Evolutionary conservation across 2,888 invertebrate genomes (phyloP), one percentile per base, ranked within the genome.

Genomic region (Brenthis daphne): DNA sequence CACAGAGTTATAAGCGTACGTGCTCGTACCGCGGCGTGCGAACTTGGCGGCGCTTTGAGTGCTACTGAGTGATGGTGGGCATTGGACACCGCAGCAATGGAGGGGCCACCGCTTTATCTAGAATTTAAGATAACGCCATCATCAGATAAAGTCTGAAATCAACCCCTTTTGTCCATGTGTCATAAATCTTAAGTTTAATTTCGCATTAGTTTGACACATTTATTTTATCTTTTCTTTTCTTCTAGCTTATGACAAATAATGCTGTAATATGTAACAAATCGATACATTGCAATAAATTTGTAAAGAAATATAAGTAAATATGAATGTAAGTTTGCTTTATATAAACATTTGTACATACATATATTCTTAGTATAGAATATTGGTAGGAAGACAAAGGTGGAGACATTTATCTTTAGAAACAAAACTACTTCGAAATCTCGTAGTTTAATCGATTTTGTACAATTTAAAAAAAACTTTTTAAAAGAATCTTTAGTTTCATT

Each of bases 41-140:
- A 81, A 79, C 84, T 84, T 85, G 84, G 83, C 89, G 87, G 82
- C 88, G 87, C 80, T 83, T 77, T 76, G 82, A 85, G 72, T 85
- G 83, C 82, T 86, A 91, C 91, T 91, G 88, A 80, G 55, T 53
- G 57, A 20, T 54, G 57, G 64, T 47, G 54, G 54, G 56, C 65
- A 76, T 76, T 64, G 68, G 71, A 75, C 76, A 65, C 76, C 75
- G 72, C 73, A 76, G 71, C 48, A 69, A 68, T 75, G 76, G 77
- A 77, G 83, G 86, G 75, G 75, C 73, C 64, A 73, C 63, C 65
- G 72, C 47, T 13, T 29, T 58, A 48, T 29, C 60, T 68, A 37
- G 60, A 70, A 70, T 69, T 67, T 63, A 81, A 75, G 73, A 67
- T 79, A 80, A 80, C 81, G 77, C 80, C 83, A 82, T 84, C 85